Evolutionary conservation across 2,797 vertebrate species (phyloP).

Genomic region (Trichosurus vulpecula): DNA sequence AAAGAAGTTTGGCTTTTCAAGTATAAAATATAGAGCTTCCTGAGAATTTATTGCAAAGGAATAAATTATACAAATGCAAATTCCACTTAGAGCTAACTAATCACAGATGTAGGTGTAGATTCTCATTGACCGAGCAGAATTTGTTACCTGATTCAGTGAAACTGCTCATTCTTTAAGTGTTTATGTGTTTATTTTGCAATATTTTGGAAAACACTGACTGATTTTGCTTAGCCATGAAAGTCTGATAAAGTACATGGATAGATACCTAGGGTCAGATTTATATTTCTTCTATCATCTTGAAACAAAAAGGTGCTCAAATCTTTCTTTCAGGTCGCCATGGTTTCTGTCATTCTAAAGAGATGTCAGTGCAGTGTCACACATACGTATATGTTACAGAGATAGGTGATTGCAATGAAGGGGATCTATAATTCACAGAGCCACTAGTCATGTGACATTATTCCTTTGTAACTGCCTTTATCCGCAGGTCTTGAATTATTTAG

Average conservation of each 20-base stretch:
- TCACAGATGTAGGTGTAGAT: constrained; percentile 34
- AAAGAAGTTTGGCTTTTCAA: constrained; percentile 24
- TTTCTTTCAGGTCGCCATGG: not conserved
- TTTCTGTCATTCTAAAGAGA: not conserved
- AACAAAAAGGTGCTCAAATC: not conserved
- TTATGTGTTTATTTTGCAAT: not conserved
- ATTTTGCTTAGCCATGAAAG: not conserved
- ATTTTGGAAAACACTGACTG: not conserved
- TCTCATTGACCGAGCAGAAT: constrained; percentile 51
- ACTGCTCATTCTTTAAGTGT: not conserved
- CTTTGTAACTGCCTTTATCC: not conserved
- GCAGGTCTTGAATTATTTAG: not conserved
- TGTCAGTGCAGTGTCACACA: not conserved
- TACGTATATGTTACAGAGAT: not conserved
- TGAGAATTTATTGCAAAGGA: constrained; percentile 26
- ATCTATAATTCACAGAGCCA: not conserved
- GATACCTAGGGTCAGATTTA: constrained; percentile 33
- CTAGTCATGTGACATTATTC: not conserved
- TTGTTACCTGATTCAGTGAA: not conserved
- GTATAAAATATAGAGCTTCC: constrained; percentile 33
- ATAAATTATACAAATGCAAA: constrained; percentile 11
- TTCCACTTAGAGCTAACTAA: constrained; percentile 1
- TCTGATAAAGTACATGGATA: not conserved
- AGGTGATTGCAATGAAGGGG: not conserved
- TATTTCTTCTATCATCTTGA: constrained; percentile 44